Percentiles rank a stretch among this genome's conserved stretches.
These are phyloP conservation scores for Brevipalpus yothersi DNA, from an alignment of 1,140 invertebrate species.

Conservation along the genomic window DNA sequence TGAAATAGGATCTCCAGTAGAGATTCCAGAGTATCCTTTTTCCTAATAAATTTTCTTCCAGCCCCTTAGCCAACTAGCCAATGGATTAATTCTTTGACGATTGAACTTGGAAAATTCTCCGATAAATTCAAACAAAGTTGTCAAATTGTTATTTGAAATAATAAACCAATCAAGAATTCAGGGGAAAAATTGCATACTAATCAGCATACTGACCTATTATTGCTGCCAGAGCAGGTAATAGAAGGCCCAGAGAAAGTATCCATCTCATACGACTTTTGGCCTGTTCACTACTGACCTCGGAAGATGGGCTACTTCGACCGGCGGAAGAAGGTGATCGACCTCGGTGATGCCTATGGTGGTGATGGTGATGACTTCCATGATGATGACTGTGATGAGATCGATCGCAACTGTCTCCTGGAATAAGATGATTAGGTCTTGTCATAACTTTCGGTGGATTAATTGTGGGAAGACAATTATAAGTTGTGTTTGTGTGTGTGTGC, in stretches of 20 bases:
- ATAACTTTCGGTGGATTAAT: background rate
- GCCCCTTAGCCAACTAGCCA: too few species aligned
- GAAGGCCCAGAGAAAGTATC: slow-evolving; percentile 12
- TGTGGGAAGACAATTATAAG: background rate
- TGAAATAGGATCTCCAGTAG: too few species aligned
- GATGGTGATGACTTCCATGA: background rate
- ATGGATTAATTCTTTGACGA: background rate
- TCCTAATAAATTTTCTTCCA: too few species aligned
- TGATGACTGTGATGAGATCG: background rate
- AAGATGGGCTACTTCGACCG: background rate
- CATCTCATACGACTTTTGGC: slow-evolving; percentile 7
- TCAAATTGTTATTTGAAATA: too few species aligned
- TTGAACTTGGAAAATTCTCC: too few species aligned
- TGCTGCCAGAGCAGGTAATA: slow-evolving; percentile 13
- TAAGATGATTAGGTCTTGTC: background rate
- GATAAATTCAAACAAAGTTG: too few species aligned
- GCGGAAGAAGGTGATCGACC: background rate
- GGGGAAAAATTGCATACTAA: background rate
- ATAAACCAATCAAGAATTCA: too few species aligned
- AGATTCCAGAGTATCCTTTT: too few species aligned
- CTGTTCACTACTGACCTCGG: background rate
- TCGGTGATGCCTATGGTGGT: background rate
- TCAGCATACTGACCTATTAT: slow-evolving; percentile 11
- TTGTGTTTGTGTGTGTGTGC: background rate
- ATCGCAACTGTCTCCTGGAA: background rate